Evolutionary conservation across 2,113 vertebrate species (phyloP), one percentile per base, ranked within the genome.

Genomic region (Mungos mungo): DNA sequence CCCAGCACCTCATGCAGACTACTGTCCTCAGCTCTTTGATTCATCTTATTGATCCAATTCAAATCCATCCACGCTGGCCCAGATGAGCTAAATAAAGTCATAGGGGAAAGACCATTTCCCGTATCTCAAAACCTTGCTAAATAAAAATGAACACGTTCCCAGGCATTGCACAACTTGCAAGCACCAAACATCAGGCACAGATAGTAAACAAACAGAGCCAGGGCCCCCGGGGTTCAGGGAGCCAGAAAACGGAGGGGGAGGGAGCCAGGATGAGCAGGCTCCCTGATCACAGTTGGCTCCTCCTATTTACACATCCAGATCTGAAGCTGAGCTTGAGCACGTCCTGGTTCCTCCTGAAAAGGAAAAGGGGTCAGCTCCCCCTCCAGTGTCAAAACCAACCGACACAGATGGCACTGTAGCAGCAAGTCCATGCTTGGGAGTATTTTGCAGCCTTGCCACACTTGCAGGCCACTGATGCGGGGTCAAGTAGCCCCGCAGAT

Each of bases 171-270:
- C 54, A 95, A 88, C 80, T 79, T 29, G 45, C 9, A 31, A 82
- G 68, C 45, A 54, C 45, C 57, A 35, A 81, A 93, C 79, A 29
- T 60, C 35, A 83, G 66, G 38, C 68, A 13, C 60, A 31, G 85
- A 90, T 83, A 88, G 95, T 47, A 88, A 97, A 94, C 80, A 96
- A 77, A 87, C 31, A 96, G 35, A 68, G 54, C 2, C 7, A 8
- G 88, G 83, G 65, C 74, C 69, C 81, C 60, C 4, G 10, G 72
- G 45, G 88, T 29, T 27, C 7, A 4, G 41, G 52, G 54, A 65
- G 47, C 92, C 82, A 54, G 71, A n/a, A 71, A 50, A 25, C 21
- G 14, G 29, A 10, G 4, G 35, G 52, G 9, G 45, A 27, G 11
- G 88, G 31, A 66, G 84, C 5, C 52, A 14, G 23, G 57, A 14